These are phyloP conservation scores for Machimus atricapillus DNA, from an alignment of 2,888 invertebrate genomes.

Conservation along the genomic window DNA sequence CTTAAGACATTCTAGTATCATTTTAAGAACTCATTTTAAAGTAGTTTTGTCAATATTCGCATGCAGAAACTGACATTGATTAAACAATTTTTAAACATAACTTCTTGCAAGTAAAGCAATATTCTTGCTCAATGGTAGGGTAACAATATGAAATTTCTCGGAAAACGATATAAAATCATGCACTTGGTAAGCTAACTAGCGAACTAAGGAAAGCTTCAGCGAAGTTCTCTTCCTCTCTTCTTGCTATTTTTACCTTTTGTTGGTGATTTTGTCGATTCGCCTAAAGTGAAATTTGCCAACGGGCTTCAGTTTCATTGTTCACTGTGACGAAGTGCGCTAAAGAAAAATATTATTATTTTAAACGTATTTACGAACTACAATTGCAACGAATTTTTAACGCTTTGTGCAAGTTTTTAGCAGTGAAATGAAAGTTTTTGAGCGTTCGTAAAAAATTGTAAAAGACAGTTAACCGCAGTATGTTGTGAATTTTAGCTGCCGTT, in stretches of 20 bases:
- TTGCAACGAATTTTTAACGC: not conserved
- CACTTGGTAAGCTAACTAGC: not conserved
- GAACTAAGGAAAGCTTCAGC: not conserved
- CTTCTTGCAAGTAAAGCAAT: not conserved
- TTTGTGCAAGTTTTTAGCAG: not conserved
- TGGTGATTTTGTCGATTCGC: not conserved
- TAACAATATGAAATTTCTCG: not conserved
- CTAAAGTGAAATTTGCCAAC: conserved; percentile 13
- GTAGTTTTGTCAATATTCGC: not conserved
- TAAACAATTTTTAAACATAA: conserved; percentile 4
- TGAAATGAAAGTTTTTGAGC: not conserved
- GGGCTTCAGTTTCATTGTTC: conserved; percentile 18
- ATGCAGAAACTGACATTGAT: conserved; percentile 11
- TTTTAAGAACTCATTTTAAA: not conserved
- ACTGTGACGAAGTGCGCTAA: not conserved
- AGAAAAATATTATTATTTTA: not conserved
- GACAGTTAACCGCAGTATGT: not conserved
- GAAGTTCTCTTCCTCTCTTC: conserved; percentile 4
- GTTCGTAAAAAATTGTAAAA: not conserved
- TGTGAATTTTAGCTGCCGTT: not conserved
- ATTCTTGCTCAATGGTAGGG: not conserved
- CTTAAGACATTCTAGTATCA: not conserved
- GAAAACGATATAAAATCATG: conserved; percentile 4
- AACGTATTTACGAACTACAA: not conserved
- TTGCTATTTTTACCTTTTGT: conserved; percentile 11